phyloP scores from a whole-genome alignment of 64 coral and sea anemone species.

The Montipora efflorescens region DNA sequence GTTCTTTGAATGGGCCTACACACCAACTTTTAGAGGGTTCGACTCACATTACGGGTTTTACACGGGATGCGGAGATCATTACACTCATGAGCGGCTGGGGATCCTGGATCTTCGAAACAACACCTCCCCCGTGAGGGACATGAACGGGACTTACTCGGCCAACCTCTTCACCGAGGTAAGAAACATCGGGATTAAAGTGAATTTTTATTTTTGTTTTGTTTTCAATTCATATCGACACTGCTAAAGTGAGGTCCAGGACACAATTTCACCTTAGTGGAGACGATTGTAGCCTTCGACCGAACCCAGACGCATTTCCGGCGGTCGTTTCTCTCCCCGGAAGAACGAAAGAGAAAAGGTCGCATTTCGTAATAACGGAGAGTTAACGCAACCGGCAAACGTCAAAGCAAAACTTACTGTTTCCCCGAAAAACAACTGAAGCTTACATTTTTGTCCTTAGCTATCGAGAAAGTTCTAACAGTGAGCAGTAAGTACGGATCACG shows the following conservation, averaged over 20 bases:
- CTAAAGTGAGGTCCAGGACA: background rate
- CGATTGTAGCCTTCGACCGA: no score
- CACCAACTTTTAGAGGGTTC: conserved; percentile 58
- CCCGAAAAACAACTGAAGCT: no score
- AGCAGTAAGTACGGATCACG: no score
- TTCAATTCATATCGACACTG: background rate
- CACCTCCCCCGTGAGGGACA: conserved; percentile 15
- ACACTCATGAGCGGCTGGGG: conserved; percentile 48
- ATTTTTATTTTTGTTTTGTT: background rate
- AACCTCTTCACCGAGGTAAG: conserved; percentile 62
- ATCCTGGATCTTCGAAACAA: conserved; percentile 66
- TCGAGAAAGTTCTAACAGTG: no score
- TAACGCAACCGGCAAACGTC: no score
- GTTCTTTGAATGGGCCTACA: conserved; percentile 64
- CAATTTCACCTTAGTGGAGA: background rate
- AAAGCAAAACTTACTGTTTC: no score
- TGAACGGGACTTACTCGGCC: conserved; percentile 55
- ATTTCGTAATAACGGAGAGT: no score
- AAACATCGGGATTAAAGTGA: background rate
- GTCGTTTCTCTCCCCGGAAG: no score
- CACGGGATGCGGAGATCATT: conserved; percentile 50
- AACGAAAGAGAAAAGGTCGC: no score
- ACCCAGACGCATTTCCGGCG: no score
- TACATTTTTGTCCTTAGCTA: no score
- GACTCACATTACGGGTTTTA: conserved; percentile 63